These are phyloP conservation scores for Monoplex corrugatus DNA, from an alignment of 2,888 invertebrate genomes.

Conservation along the genomic window DNA sequence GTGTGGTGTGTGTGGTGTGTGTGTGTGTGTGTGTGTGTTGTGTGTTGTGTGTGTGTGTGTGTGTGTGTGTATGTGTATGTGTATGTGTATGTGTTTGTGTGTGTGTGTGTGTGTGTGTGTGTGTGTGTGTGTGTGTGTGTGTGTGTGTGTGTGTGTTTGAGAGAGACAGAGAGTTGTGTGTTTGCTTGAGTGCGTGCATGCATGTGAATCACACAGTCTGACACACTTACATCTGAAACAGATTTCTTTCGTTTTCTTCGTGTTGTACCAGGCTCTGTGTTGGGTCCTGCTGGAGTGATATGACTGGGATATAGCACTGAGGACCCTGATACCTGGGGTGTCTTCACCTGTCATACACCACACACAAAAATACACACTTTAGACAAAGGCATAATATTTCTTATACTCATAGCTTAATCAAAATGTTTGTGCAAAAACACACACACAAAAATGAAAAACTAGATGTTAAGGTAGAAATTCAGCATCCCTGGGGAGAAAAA, in stretches of 20 bases:
- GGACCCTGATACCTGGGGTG: conserved; percentile 68
- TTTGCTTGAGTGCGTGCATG: not conserved
- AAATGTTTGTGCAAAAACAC: too few species aligned
- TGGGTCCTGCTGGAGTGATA: conserved; percentile 69
- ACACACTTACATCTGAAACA: conserved; percentile 63
- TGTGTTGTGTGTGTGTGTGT: too few species aligned
- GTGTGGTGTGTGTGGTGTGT: too few species aligned
- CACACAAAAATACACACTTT: too few species aligned
- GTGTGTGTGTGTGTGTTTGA: not conserved
- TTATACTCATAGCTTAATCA: too few species aligned
- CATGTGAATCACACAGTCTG: not conserved
- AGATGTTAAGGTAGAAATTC: too few species aligned
- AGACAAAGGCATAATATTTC: too few species aligned
- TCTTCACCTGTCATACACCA: conserved; percentile 68
- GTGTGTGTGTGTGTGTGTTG: too few species aligned
- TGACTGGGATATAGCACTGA: conserved; percentile 71
- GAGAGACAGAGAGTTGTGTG: not conserved
- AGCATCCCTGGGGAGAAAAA: too few species aligned
- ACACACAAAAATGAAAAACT: too few species aligned
- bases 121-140: not conserved
- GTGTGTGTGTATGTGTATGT: too few species aligned
- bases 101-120: not conserved
- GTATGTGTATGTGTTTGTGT: not conserved
- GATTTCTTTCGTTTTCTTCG: conserved; percentile 71
- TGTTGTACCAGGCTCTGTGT: conserved; percentile 51